A percentile compares a stretch with the other conserved stretches of the same genome.
Conservation (phyloP, 2,888 invertebrate species). For the Stenichneumon culpator region DNA sequence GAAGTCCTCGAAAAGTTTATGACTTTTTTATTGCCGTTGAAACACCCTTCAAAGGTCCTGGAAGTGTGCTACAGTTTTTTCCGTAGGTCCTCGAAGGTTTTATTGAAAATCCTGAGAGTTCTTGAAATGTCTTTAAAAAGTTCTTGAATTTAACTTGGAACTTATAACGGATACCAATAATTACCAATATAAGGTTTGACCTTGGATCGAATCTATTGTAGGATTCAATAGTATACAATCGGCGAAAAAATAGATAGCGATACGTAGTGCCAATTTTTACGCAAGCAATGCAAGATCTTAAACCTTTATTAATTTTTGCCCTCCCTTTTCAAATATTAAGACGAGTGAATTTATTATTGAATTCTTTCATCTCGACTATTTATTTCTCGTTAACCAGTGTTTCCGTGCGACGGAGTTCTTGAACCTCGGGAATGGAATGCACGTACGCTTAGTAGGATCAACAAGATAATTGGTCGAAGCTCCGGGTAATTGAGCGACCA, state of each 20-base stretch:
- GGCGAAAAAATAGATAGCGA: no score
- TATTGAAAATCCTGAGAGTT: no score
- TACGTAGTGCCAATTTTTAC: neutral
- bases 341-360: neutral
- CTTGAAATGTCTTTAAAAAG: no score
- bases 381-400: neutral
- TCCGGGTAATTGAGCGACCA: constrained; percentile 62
- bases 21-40: neutral
- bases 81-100: no score
- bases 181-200: neutral
- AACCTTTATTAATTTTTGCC: neutral
- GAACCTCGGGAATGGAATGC: constrained; percentile 48
- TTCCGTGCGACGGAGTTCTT: constrained; percentile 40
- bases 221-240: neutral
- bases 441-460: constrained; percentile 55
- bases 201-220: neutral
- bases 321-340: neutral
- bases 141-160: no score
- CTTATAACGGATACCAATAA: no score
- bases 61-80: no score
- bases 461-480: constrained; percentile 67
- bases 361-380: constrained; percentile 2
- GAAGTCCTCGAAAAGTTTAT: neutral
- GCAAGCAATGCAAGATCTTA: neutral
- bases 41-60: no score